These are phyloP conservation scores for Pterois miles DNA, from an alignment of 2,797 vertebrate species.

Conservation along the genomic window DNA sequence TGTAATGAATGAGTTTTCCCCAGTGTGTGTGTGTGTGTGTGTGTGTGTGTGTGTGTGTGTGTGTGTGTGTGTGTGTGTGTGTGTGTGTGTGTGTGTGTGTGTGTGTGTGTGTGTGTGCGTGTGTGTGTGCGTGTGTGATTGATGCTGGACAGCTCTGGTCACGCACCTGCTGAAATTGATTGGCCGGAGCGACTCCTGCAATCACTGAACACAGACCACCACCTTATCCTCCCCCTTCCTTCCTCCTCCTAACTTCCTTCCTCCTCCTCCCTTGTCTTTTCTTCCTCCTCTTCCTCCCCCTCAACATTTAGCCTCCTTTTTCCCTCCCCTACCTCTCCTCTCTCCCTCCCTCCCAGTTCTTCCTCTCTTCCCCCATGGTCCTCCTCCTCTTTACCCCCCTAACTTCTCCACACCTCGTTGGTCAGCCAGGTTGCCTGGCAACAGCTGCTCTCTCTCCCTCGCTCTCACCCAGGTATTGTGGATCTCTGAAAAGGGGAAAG, in stretches of 20 bases:
- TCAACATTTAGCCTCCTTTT: neutral
- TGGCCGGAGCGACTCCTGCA: constrained; percentile 56
- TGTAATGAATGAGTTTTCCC: constrained; percentile 50
- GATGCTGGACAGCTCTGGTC: constrained; percentile 57
- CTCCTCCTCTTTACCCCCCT: constrained; percentile 1
- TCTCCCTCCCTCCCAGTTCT: neutral
- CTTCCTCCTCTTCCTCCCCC: neutral
- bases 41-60: constrained; percentile 7
- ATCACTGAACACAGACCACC: constrained; percentile 55
- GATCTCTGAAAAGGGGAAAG: neutral
- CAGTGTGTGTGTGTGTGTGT: constrained; percentile 6
- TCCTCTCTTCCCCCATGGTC: neutral
- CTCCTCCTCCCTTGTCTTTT: neutral
- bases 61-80: constrained; percentile 27
- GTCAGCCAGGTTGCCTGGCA: constrained; percentile 62
- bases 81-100: constrained; percentile 5
- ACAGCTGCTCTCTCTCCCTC: constrained; percentile 36
- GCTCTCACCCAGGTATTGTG: constrained; percentile 15
- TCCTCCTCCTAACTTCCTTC: neutral
- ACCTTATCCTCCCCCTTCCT: neutral
- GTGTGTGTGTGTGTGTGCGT: neutral
- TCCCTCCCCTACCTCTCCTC: neutral
- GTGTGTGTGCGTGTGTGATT: constrained; percentile 23
- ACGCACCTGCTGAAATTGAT: constrained; percentile 65
- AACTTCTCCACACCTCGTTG: constrained; percentile 43